phyloP scores from a whole-genome alignment of 2,797 vertebrate species.

The Hirundo rustica region DNA sequence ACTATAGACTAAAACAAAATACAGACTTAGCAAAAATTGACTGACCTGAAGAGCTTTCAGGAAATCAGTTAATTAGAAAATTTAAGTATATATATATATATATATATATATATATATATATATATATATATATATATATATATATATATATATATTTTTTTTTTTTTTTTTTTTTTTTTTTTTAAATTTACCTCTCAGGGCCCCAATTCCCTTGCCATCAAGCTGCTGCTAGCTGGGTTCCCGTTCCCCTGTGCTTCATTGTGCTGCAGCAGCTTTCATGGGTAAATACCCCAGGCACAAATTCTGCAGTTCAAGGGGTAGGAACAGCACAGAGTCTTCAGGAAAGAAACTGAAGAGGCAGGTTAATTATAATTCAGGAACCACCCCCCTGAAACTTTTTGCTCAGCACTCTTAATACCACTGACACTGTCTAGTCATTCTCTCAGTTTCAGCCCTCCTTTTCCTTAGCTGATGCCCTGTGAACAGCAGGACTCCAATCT shows the following conservation, averaged over 20 bases:
- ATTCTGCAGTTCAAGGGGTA: background rate
- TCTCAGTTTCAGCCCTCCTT: background rate
- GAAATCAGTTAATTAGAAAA: background rate
- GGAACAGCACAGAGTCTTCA: background rate
- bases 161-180: too few species aligned
- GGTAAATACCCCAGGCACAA: background rate
- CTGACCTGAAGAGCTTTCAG: background rate
- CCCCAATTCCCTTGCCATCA: background rate
- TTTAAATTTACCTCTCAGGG: background rate
- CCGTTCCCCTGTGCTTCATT: background rate
- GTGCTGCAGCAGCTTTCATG: background rate
- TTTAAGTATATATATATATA: too few species aligned
- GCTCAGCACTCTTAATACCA: background rate
- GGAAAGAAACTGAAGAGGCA: background rate
- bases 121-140: too few species aligned
- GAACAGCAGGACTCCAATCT: background rate
- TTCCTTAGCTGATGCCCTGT: background rate
- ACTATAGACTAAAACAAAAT: background rate
- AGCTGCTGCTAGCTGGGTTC: background rate
- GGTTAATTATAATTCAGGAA: background rate
- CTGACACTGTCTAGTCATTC: background rate
- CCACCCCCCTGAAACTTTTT: background rate
- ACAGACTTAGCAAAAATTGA: background rate
- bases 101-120: too few species aligned
- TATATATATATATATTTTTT: too few species aligned